Evolutionary conservation across 2,113 vertebrate species (phyloP).

Genomic region (Sylvicapra grimmia): DNA sequence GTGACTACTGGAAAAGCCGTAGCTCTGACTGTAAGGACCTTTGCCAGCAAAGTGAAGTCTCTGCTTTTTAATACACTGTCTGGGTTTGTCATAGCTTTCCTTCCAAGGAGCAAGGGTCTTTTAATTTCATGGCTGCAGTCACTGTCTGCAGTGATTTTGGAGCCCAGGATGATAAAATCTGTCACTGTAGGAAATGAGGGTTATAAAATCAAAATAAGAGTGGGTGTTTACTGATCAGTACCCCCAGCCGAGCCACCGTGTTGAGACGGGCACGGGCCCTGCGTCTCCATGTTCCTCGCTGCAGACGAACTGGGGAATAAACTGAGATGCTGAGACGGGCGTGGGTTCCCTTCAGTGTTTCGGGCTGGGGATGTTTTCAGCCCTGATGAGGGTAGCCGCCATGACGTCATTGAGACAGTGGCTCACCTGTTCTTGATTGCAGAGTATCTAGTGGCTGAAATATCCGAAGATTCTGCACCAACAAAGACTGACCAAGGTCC

Average conservation of each 20-base stretch:
- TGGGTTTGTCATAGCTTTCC: background rate
- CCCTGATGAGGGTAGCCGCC: too few species aligned
- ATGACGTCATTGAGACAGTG: accelerated
- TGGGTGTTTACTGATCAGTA: background rate
- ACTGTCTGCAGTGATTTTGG: background rate
- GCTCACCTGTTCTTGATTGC: background rate
- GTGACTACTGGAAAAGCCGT: background rate
- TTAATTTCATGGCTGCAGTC: background rate
- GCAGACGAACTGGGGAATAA: accelerated
- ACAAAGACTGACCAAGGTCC: background rate
- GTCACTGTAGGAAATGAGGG: background rate
- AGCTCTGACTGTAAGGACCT: background rate
- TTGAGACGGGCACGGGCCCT: background rate
- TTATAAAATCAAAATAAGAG: background rate
- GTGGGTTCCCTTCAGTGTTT: background rate
- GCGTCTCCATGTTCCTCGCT: accelerated
- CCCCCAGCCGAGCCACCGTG: accelerated
- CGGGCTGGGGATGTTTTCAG: accelerated
- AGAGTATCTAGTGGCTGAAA: background rate
- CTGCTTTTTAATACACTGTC: background rate
- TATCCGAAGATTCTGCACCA: background rate
- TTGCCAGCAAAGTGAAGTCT: background rate
- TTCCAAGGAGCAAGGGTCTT: background rate
- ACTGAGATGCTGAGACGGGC: background rate
- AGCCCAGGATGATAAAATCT: background rate